Base-by-base conservation (phyloP, 2,797 vertebrate genomes). In the Pipistrellus pipistrellus region DNA sequence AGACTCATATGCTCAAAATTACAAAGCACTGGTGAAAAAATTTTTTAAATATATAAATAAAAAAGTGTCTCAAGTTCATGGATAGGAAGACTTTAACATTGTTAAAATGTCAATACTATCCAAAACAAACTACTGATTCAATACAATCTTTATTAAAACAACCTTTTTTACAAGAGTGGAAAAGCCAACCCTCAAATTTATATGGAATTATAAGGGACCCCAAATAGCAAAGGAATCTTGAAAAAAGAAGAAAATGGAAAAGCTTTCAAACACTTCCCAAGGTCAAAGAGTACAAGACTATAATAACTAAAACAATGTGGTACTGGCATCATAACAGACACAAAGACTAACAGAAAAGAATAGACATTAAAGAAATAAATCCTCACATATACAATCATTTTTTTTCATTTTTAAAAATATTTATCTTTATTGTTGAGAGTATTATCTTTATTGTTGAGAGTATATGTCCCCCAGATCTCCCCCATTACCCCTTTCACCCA, bases 121-220 rank as follows among this genome's bases (percentile, higher is more conserved):
- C n/a, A 46, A 93, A 82, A 6, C 13, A 14, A 95, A 17, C 23
- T 87, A 71, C 8, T 75, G 62, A 77, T 64, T 75, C 23, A 93
- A 18, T 11, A 25, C 25, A 83, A 41, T 89, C 1, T 9, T 51
- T 32, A 64, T 76, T 30, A 8, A 88, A 84, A 71, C 12, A 64
- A 6, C 8, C 0, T 85, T 27, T 72, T 68, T 68, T 38, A 10
- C 32, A 55, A n/a, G 88, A 89, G 68, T 78, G 64, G 55, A 86
- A 94, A 90, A 88, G 6, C 6, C 75, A 76, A 46, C 17, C 23
- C 27, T 89, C 41, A 73, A 73, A 66, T 59, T 81, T 14, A 44
- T 5, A 8, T 62, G 51, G 30, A 80, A 87, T 87, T 73, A 2
- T 21, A 62, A n/a, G 15, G 12, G n/a, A 6, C 7, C 9, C 55